Conservation (phyloP, 2,113 vertebrate species). For the Misgurnus anguillicaudatus region DNA sequence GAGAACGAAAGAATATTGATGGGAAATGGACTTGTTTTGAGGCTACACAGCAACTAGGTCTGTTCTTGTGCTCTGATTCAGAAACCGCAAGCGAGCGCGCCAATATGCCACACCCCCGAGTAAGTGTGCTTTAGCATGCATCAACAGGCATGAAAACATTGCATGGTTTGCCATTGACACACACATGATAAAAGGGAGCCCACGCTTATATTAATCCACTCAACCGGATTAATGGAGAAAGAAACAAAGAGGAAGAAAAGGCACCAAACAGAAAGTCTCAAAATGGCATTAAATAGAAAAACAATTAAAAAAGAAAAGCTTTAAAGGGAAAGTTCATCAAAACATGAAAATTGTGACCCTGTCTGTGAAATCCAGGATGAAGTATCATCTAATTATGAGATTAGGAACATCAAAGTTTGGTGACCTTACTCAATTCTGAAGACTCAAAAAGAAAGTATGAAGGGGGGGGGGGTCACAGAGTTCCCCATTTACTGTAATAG, state of each 20-base stretch:
- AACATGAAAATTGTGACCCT: too few relatives aligned
- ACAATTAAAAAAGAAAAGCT: neutral
- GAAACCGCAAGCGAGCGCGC: slow-evolving; percentile 62
- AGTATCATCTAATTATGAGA: too few relatives aligned
- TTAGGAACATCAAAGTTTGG: too few relatives aligned
- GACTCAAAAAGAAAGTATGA: too few relatives aligned
- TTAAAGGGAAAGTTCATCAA: too few relatives aligned
- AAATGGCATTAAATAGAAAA: neutral
- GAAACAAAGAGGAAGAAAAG: neutral
- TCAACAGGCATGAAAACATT: neutral
- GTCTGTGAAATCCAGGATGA: too few relatives aligned
- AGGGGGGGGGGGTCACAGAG: too few relatives aligned
- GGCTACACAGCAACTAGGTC: slow-evolving; percentile 50
- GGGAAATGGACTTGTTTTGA: slow-evolving; percentile 32
- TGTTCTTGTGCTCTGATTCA: slow-evolving; percentile 52
- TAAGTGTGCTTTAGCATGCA: slow-evolving; percentile 37
- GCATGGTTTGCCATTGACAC: neutral
- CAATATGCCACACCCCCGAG: slow-evolving; percentile 55
- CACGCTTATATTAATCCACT: neutral
- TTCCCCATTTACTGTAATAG: too few relatives aligned
- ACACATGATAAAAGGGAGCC: neutral
- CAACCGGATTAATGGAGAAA: neutral
- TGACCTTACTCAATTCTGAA: too few relatives aligned
- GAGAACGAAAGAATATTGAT: slow-evolving; percentile 1
- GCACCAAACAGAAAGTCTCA: neutral